phyloP scores from a whole-genome alignment of 2,888 invertebrate genomes.

The Cheilosia variabilis region DNA sequence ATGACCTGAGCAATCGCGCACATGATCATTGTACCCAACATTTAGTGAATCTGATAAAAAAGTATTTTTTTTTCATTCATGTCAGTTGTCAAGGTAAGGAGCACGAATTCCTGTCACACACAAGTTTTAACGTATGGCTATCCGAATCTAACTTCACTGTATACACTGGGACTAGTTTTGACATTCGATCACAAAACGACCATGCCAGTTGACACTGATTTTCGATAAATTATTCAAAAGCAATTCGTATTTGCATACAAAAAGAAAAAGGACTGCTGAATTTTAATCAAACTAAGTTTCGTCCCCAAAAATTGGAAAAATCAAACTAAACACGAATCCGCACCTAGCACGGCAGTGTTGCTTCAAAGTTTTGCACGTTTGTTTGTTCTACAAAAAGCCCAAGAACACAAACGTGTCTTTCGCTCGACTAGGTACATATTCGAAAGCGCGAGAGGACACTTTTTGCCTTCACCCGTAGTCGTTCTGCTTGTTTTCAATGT shows the following conservation, averaged over 20 bases:
- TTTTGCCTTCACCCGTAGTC: constrained; percentile 24
- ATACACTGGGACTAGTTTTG: constrained; percentile 5
- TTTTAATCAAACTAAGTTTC: constrained; percentile 39
- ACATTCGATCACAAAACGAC: constrained; percentile 34
- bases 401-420: constrained; percentile 50
- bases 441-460: constrained; percentile 40
- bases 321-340: constrained; percentile 26
- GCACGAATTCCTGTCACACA: no score
- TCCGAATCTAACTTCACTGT: background rate
- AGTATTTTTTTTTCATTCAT: no score
- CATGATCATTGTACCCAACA: no score
- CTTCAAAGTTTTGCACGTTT: constrained; percentile 53
- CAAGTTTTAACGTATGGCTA: background rate
- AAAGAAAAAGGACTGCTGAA: constrained; percentile 13
- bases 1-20: no score
- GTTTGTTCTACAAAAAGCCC: constrained; percentile 15
- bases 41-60: no score
- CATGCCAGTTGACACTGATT: constrained; percentile 23
- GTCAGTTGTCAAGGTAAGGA: no score
- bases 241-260: constrained; percentile 32
- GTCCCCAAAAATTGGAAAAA: constrained; percentile 25
- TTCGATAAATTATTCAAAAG: constrained; percentile 38
- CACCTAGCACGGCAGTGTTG: constrained; percentile 16
- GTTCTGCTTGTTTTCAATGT: constrained; percentile 20
- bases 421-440: constrained; percentile 41